Evolutionary conservation across 2,888 invertebrate species (phyloP).

Genomic region (Drosophila picticornis): DNA sequence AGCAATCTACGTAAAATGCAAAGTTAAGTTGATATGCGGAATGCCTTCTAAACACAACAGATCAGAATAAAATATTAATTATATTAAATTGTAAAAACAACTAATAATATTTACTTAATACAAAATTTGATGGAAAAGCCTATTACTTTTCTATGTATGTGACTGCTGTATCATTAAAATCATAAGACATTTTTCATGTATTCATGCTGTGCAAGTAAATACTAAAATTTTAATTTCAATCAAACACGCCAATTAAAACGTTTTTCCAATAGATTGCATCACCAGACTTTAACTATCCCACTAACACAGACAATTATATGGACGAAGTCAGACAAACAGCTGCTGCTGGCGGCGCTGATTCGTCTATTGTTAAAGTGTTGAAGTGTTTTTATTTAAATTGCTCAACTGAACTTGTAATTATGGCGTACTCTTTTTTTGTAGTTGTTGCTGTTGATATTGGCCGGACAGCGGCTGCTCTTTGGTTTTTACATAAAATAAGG

Average conservation of each 20-base stretch:
- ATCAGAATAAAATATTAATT: neutral
- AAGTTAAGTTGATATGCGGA: neutral
- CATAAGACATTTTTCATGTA: conserved; percentile 5
- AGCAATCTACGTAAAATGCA: conserved; percentile 15
- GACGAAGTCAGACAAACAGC: conserved; percentile 38
- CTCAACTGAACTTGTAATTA: conserved; percentile 78
- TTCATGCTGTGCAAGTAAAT: conserved; percentile 36
- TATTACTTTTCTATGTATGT: neutral
- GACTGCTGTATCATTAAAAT: neutral
- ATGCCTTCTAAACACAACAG: conserved; percentile 1
- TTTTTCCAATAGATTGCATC: conserved; percentile 76
- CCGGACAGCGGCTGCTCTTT: conserved; percentile 40
- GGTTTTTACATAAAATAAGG: conserved; percentile 62
- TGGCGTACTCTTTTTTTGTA: conserved; percentile 49
- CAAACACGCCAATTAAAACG: conserved; percentile 44
- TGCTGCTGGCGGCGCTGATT: conserved; percentile 43
- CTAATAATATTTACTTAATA: neutral
- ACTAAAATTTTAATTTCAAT: conserved; percentile 37
- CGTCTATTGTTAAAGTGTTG: conserved; percentile 75
- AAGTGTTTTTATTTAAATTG: conserved; percentile 80
- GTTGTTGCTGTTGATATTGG: conserved; percentile 33
- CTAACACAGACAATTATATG: conserved; percentile 23
- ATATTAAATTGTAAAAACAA: neutral
- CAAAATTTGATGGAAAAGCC: neutral
- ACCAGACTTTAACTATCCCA: conserved; percentile 48